phyloP scores from a whole-genome alignment of 2,797 vertebrate species.

The Phalanger gymnotis region DNA sequence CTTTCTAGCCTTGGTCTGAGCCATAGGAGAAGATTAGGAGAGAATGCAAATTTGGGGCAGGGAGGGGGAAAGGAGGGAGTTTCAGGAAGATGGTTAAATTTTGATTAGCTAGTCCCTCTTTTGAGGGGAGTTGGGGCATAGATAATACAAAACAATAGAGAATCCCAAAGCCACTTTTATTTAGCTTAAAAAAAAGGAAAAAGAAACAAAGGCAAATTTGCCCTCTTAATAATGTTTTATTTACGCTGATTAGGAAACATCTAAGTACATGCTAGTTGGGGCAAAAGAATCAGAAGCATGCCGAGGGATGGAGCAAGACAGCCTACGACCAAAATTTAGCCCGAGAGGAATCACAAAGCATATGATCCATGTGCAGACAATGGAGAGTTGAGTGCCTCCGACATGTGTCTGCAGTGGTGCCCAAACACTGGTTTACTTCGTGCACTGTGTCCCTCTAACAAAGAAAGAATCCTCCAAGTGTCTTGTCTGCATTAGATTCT shows the following conservation, averaged over 20 bases:
- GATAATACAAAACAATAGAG: constrained; percentile 31
- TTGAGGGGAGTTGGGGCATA: constrained; percentile 2
- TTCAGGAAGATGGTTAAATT: neutral
- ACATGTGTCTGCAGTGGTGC: neutral
- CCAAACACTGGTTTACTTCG: neutral
- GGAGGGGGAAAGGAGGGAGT: neutral
- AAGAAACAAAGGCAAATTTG: neutral
- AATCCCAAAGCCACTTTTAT: neutral
- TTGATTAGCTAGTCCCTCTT: neutral
- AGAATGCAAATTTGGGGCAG: neutral
- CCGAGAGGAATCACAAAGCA: constrained; percentile 2
- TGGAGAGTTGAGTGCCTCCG: constrained; percentile 11
- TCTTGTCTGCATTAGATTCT: neutral
- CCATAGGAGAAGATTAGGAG: neutral
- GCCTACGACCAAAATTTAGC: constrained; percentile 42
- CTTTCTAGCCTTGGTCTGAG: constrained; percentile 8
- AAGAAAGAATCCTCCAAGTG: neutral
- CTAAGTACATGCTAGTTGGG: neutral
- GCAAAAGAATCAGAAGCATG: neutral
- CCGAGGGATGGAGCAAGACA: neutral
- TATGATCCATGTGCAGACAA: neutral
- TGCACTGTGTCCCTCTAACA: neutral
- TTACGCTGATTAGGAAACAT: constrained; percentile 1
- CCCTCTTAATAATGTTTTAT: constrained; percentile 1
- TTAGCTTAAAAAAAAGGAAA: neutral